Conservation (phyloP, 2,113 vertebrate species). For the Capreolus pygargus region DNA sequence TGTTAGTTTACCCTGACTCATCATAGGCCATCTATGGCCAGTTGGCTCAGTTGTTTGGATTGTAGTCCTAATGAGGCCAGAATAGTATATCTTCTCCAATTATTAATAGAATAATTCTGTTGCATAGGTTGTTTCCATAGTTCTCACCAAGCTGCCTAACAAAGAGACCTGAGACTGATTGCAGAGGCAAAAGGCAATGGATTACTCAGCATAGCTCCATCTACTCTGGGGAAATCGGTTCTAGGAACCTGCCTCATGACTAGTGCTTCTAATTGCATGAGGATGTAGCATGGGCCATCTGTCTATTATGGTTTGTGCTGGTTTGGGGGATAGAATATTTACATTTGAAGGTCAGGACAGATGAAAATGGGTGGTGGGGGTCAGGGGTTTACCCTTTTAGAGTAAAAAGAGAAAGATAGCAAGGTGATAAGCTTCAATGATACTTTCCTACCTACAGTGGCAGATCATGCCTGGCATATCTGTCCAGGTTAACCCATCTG, state of each 20-base stretch:
- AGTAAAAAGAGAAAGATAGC: not conserved
- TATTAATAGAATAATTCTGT: conserved; percentile 18
- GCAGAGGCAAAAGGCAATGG: conserved; percentile 4
- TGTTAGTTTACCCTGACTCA: not conserved
- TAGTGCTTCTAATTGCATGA: not conserved
- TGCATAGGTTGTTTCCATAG: conserved; percentile 23
- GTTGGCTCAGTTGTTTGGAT: conserved; percentile 35
- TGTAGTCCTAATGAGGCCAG: conserved; percentile 14
- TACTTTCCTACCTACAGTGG: not conserved
- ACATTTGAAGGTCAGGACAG: not conserved
- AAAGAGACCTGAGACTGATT: not conserved
- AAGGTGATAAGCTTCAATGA: not conserved
- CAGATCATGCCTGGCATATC: not conserved
- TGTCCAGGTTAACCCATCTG: not conserved
- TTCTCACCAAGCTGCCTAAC: not conserved
- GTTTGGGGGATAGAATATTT: not conserved
- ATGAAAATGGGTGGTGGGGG: not conserved
- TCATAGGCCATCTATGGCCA: not conserved
- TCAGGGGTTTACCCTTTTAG: not conserved
- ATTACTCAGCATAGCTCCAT: not conserved
- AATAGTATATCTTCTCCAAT: conserved; percentile 9
- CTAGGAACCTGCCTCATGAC: not conserved
- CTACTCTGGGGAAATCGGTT: conserved; percentile 1
- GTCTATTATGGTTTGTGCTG: not conserved
- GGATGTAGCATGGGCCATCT: not conserved